A percentile compares a stretch with the other conserved stretches of the same genome.
Evolutionary conservation across 2,797 vertebrate species (phyloP).

Genomic region (Pseudomugil gertrudae): DNA sequence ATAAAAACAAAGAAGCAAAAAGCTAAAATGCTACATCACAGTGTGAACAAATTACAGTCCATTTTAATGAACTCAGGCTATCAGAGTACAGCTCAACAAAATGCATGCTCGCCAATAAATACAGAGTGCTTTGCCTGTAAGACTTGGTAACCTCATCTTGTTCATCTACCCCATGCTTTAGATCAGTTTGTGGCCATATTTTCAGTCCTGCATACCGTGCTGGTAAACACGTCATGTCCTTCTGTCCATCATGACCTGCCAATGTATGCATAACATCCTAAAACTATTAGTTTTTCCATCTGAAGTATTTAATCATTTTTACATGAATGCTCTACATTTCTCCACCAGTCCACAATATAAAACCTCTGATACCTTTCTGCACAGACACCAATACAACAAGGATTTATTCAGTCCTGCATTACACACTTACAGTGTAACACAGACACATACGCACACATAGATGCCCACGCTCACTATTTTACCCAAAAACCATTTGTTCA

Average conservation of each 20-base stretch:
- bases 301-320: slow-evolving; percentile 22
- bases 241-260: slow-evolving; percentile 32
- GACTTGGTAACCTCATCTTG: slow-evolving; percentile 11
- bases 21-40: slow-evolving; percentile 60
- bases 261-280: slow-evolving; percentile 19
- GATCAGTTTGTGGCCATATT: slow-evolving; percentile 25
- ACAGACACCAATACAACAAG: slow-evolving; percentile 58
- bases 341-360: slow-evolving; percentile 43
- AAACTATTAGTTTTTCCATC: slow-evolving; percentile 3
- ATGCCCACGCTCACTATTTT: slow-evolving; percentile 66
- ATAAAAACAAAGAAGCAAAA: slow-evolving; percentile 58
- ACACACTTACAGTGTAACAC: slow-evolving; percentile 74
- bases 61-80: slow-evolving; percentile 61
- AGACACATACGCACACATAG: slow-evolving; percentile 70
- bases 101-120: slow-evolving; percentile 61
- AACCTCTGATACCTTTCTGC: slow-evolving; percentile 51
- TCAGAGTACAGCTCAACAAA: slow-evolving; percentile 65
- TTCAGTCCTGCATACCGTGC: slow-evolving; percentile 15
- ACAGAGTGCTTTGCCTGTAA: slow-evolving; percentile 37
- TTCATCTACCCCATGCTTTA: slow-evolving; percentile 25
- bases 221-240: slow-evolving; percentile 35
- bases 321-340: slow-evolving; percentile 38
- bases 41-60: slow-evolving; percentile 61
- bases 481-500: slow-evolving; percentile 72
- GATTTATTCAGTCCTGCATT: slow-evolving; percentile 57